These are phyloP conservation scores for Clarias laeviceps DNA, from an alignment of 2,797 vertebrate species.

Conservation along the genomic window DNA sequence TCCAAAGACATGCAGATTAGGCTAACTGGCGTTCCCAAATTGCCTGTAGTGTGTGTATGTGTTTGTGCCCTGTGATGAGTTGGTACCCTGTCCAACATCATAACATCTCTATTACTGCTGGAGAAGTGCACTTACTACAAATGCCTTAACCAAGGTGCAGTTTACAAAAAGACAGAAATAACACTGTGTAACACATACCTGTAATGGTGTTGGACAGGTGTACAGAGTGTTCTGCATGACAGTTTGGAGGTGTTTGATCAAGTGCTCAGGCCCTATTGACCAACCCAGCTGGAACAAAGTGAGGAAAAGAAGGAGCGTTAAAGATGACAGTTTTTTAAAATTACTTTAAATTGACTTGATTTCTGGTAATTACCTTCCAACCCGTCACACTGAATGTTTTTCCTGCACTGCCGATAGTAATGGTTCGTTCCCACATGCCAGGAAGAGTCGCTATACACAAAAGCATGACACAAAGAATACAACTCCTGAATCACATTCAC, in stretches of 20 bases:
- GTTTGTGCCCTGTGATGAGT: too few species aligned
- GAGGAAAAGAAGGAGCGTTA: not conserved
- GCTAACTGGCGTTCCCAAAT: too few species aligned
- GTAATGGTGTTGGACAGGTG: slow-evolving; percentile 89
- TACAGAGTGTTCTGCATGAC: slow-evolving; percentile 91
- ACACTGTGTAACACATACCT: slow-evolving; percentile 71
- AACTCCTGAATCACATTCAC: not conserved
- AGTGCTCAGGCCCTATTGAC: slow-evolving; percentile 87
- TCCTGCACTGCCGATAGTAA: slow-evolving; percentile 91
- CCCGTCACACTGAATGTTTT: slow-evolving; percentile 95
- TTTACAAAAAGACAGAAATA: not conserved
- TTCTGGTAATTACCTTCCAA: slow-evolving; percentile 86
- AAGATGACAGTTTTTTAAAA: not conserved
- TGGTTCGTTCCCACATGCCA: slow-evolving; percentile 96
- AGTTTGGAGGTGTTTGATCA: slow-evolving; percentile 93
- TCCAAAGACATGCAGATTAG: too few species aligned
- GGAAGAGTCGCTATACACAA: slow-evolving; percentile 83
- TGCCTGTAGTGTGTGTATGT: too few species aligned
- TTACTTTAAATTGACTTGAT: not conserved
- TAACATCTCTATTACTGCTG: not conserved
- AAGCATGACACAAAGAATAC: not conserved
- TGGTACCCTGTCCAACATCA: not conserved
- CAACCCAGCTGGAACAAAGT: slow-evolving; percentile 85
- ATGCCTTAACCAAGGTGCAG: not conserved
- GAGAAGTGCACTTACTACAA: not conserved